phyloP scores from a whole-genome alignment of 2,888 invertebrate genomes.

The Drosophila vallismaia region DNA sequence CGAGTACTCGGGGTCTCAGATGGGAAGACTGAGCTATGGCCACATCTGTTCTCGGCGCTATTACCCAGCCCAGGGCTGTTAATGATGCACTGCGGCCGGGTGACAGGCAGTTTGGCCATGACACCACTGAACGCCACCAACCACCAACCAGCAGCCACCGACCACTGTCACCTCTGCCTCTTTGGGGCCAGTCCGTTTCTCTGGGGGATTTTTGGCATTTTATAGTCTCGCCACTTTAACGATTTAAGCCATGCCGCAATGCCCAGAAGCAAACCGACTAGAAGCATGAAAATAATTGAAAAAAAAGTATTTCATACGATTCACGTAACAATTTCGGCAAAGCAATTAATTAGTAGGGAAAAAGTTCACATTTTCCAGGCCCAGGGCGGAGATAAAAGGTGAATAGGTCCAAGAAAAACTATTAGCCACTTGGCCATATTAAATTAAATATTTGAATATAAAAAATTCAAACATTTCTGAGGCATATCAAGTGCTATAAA shows the following conservation, averaged over 20 bases:
- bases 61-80: slow-evolving; percentile 41
- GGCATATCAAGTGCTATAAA: slow-evolving; percentile 1
- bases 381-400: neutral
- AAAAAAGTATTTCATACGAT: slow-evolving; percentile 8
- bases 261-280: neutral
- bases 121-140: slow-evolving; percentile 9
- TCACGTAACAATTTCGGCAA: slow-evolving; percentile 5
- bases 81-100: slow-evolving; percentile 46
- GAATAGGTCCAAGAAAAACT: neutral
- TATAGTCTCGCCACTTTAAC: slow-evolving; percentile 35
- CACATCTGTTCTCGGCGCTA: slow-evolving; percentile 45
- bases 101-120: slow-evolving; percentile 38
- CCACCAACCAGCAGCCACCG: neutral
- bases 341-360: slow-evolving; percentile 28
- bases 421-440: neutral
- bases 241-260: slow-evolving; percentile 15
- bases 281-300: slow-evolving; percentile 31
- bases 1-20: slow-evolving; percentile 16
- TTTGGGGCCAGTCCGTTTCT: neutral
- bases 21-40: slow-evolving; percentile 35
- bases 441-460: no score
- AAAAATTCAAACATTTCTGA: neutral
- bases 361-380: slow-evolving; percentile 7
- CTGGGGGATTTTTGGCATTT: slow-evolving; percentile 10
- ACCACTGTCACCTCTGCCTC: slow-evolving; percentile 31